Base-by-base conservation (phyloP, 1,140 invertebrate species). In the Leptinotarsa texana region DNA sequence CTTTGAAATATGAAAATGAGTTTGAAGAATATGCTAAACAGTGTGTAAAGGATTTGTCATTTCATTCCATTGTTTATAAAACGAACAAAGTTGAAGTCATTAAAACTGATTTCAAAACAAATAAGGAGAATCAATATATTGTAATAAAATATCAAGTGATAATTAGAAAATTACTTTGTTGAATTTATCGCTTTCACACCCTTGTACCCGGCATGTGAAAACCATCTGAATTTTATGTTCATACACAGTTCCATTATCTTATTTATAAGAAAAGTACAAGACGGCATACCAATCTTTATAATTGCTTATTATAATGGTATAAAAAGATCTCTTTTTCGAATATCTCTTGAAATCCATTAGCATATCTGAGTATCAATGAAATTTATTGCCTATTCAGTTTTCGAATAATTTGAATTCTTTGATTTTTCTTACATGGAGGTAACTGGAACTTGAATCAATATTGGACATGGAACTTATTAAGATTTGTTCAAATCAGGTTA, bases 261-360 rank as follows among this genome's bases (percentile, higher is more conserved):
- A 68, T 42, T n/a, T 18, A 42, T 68, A 68, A 68, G 24, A 68
- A 68, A 68, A 68, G 66, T 68, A 33, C 42, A 68, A 33, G 24
- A 11, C 49, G 13, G 69, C 49, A 71, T 71, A 71, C 22, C 49
- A 71, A 71, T 71, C 69, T 57, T 47, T 71, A 27, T 71, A 71
- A 71, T 71, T 71, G 49, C 49, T 71, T 71, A 71, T 71, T 71
- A 71, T 71, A 71, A 71, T 71, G 69, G 57, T 71, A 71, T 71
- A 57, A 33, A 71, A 71, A 15, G 48, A 27, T n/a, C 18, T 33
- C 21, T 22, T 49, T 24, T 22, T 71, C 57, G 27, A 61, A 71
- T 71, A 71, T 33, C 49, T 71, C 69, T 61, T 62, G 49, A 24
- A 61, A 22, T 17, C 69, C 69, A 71, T 71, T 71, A 71, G 49